phyloP scores from a whole-genome alignment of 1,140 invertebrate genomes.

The Aphaenogaster rudis region DNA sequence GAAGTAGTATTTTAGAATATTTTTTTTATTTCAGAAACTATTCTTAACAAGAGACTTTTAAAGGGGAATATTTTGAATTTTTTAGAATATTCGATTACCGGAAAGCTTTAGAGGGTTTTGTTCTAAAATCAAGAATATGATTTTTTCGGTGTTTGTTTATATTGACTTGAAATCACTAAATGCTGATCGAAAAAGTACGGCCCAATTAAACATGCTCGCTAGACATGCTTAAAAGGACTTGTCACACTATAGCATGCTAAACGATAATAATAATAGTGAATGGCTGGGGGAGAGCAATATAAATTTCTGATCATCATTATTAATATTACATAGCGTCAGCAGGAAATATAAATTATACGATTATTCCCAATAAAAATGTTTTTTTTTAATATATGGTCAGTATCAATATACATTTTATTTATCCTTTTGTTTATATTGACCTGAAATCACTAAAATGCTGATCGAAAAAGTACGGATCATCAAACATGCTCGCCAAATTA shows the following conservation, averaged over 20 bases:
- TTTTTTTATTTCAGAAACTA: too few relatives aligned
- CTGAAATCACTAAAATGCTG: slow-evolving; percentile 15
- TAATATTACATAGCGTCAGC: background rate
- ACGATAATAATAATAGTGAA: background rate
- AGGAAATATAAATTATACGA: background rate
- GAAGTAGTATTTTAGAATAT: too few relatives aligned
- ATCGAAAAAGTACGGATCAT: background rate
- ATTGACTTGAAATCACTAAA: background rate
- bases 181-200: background rate
- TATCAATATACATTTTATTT: slow-evolving; percentile 8
- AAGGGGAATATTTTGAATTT: too few relatives aligned
- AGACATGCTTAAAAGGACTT: background rate
- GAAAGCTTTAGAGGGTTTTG: too few relatives aligned
- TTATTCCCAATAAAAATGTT: background rate
- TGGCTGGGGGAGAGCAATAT: background rate
- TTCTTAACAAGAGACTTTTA: too few relatives aligned
- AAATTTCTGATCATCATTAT: background rate
- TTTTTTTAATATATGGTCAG: background rate
- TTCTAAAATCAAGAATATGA: too few relatives aligned
- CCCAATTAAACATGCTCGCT: background rate
- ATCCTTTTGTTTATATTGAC: background rate
- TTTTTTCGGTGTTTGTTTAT: background rate
- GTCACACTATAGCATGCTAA: too few relatives aligned
- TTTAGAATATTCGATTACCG: too few relatives aligned
- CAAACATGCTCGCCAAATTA: background rate